phyloP scores from a whole-genome alignment of 2,888 invertebrate species.

The Caprella mutica region DNA sequence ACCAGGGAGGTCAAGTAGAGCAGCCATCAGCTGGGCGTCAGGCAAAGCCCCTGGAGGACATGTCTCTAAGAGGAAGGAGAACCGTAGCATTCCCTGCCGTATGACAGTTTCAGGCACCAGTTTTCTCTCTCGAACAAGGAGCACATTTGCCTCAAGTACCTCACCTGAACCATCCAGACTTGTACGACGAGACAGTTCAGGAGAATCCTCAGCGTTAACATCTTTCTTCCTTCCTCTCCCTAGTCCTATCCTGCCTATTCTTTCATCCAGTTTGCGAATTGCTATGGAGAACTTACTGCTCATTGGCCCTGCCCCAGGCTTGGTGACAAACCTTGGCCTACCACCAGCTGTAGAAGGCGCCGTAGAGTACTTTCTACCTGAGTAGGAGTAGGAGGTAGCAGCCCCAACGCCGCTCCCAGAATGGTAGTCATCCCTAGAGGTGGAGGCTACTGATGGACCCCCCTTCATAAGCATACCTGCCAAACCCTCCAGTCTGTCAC shows the following conservation, averaged over 20 bases:
- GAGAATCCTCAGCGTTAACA: constrained; percentile 73
- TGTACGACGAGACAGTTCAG: constrained; percentile 52
- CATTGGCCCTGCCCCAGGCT: too few species aligned
- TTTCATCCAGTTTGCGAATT: too few species aligned
- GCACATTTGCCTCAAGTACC: constrained; percentile 72
- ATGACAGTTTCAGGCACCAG: constrained; percentile 66
- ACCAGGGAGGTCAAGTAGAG: constrained; percentile 85
- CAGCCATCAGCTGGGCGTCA: constrained; percentile 88
- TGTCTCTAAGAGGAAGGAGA: constrained; percentile 85
- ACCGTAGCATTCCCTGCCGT: constrained; percentile 75
- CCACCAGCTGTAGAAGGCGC: too few species aligned
- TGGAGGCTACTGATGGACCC: too few species aligned
- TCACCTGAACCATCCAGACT: constrained; percentile 64
- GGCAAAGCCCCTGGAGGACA: constrained; percentile 93
- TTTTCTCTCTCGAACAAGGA: constrained; percentile 73
- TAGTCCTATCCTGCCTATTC: constrained; percentile 52
- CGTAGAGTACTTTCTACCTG: too few species aligned
- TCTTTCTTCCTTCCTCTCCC: constrained; percentile 77
- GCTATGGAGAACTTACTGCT: too few species aligned
- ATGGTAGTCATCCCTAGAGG: too few species aligned
- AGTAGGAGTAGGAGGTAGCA: too few species aligned
- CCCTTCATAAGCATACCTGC: neutral
- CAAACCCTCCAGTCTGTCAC: neutral
- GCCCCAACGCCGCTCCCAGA: too few species aligned
- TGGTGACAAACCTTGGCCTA: too few species aligned